Evolutionary conservation across 2,113 vertebrate species (phyloP).

Genomic region (Ictalurus punctatus): DNA sequence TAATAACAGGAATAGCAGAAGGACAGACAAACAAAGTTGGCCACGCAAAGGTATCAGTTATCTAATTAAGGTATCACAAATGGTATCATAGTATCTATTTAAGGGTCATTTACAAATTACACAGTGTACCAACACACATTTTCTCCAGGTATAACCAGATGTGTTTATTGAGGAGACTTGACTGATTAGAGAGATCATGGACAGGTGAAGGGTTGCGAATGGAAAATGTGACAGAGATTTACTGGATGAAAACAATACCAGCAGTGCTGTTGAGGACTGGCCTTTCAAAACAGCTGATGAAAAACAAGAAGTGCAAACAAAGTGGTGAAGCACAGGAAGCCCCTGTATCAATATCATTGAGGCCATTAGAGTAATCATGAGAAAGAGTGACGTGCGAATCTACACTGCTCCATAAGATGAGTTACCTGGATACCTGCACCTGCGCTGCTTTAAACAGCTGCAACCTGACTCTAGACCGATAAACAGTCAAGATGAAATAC

Average conservation of each 20-base stretch:
- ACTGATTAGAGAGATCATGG: slow-evolving; percentile 4
- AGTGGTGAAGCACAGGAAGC: slow-evolving; percentile 54
- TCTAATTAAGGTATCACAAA: background rate
- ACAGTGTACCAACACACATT: background rate
- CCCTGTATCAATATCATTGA: slow-evolving; percentile 61
- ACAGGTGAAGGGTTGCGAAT: slow-evolving; percentile 28
- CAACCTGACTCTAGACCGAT: background rate
- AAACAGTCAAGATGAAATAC: background rate
- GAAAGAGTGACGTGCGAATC: slow-evolving; percentile 32
- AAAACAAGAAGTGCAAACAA: slow-evolving; percentile 68
- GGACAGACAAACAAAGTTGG: background rate
- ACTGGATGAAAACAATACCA: slow-evolving; percentile 57
- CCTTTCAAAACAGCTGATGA: slow-evolving; percentile 58
- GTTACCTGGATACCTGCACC: slow-evolving; percentile 60
- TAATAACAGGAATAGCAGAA: background rate
- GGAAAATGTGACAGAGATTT: slow-evolving; percentile 49
- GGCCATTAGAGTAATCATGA: slow-evolving; percentile 63
- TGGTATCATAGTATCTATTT: background rate
- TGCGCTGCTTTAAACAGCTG: slow-evolving; percentile 10
- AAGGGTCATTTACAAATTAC: background rate
- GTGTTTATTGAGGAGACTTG: background rate
- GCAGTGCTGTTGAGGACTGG: slow-evolving; percentile 23
- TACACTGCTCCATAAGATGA: slow-evolving; percentile 44
- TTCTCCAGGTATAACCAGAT: background rate
- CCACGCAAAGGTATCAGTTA: background rate